Conservation (phyloP, 2,113 vertebrate genomes). For the Sisor rabdophorus region DNA sequence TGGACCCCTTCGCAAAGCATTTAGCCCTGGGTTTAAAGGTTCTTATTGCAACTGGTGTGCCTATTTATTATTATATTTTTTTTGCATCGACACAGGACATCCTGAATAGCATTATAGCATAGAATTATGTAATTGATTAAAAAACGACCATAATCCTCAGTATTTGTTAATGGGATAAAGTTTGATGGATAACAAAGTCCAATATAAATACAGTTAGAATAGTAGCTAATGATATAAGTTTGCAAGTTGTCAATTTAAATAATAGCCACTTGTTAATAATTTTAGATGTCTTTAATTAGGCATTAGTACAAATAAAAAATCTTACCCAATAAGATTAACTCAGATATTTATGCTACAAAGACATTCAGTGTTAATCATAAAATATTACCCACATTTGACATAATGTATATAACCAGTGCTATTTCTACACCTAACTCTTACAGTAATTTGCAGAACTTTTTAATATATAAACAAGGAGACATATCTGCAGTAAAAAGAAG, state of each 20-base stretch:
- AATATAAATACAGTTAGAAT: no score
- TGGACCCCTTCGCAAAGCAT: no score
- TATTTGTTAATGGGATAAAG: not conserved
- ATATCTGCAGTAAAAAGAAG: not conserved
- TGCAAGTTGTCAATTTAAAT: no score
- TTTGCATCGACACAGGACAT: no score
- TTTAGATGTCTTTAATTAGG: constrained; percentile 7
- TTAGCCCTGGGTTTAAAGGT: no score
- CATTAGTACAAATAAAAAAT: constrained; percentile 16
- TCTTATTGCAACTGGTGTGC: no score
- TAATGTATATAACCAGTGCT: not conserved
- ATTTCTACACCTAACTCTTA: not conserved
- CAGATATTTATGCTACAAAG: not conserved
- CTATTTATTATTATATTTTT: no score
- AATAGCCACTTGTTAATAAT: not conserved
- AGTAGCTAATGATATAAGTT: no score
- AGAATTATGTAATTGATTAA: not conserved
- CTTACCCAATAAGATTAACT: not conserved
- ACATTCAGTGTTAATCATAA: not conserved
- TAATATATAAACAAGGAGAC: not conserved
- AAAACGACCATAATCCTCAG: not conserved
- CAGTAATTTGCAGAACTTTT: not conserved
- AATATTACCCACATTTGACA: no score
- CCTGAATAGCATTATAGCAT: no score
- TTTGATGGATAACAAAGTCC: no score